phyloP scores from a whole-genome alignment of 2,797 vertebrate genomes.

The Helarctos malayanus region DNA sequence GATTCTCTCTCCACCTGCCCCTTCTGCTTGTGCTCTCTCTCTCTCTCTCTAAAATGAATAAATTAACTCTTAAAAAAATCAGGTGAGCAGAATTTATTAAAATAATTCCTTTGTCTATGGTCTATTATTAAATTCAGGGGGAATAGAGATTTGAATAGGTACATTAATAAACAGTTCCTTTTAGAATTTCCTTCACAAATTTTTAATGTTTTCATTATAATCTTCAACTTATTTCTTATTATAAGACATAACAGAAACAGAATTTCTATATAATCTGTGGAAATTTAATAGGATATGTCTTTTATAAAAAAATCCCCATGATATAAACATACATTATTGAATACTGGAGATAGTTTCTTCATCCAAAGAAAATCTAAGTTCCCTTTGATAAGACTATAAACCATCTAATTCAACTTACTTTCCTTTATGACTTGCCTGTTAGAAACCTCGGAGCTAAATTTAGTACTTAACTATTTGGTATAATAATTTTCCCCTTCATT shows the following conservation, averaged over 20 bases:
- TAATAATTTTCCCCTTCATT: conserved; percentile 8
- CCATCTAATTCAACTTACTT: conserved; percentile 49
- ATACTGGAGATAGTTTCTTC: conserved; percentile 29
- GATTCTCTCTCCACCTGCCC: not conserved
- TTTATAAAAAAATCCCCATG: conserved; percentile 43
- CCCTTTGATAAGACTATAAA: conserved; percentile 14
- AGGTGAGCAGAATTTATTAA: not conserved
- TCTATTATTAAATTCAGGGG: not conserved
- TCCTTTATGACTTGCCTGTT: conserved; percentile 44
- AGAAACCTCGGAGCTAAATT: conserved; percentile 59
- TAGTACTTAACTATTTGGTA: conserved; percentile 8
- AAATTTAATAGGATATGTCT: conserved; percentile 1
- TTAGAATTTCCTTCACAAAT: conserved; percentile 42
- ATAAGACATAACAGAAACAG: conserved; percentile 27
- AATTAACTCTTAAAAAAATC: not conserved
- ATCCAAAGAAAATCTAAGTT: conserved; percentile 24
- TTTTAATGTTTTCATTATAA: conserved; percentile 52
- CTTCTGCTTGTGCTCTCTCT: too few species aligned
- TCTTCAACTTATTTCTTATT: conserved; percentile 27
- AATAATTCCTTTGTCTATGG: not conserved
- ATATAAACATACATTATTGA: conserved; percentile 46
- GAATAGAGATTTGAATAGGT: not conserved
- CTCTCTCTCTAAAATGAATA: too few species aligned
- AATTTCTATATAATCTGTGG: conserved; percentile 51
- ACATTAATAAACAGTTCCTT: conserved; percentile 44